Percentiles rank a stretch among this genome's conserved stretches.
These are phyloP conservation scores for Patagioenas fasciata DNA, from an alignment of 2,113 vertebrate genomes.

Conservation along the genomic window DNA sequence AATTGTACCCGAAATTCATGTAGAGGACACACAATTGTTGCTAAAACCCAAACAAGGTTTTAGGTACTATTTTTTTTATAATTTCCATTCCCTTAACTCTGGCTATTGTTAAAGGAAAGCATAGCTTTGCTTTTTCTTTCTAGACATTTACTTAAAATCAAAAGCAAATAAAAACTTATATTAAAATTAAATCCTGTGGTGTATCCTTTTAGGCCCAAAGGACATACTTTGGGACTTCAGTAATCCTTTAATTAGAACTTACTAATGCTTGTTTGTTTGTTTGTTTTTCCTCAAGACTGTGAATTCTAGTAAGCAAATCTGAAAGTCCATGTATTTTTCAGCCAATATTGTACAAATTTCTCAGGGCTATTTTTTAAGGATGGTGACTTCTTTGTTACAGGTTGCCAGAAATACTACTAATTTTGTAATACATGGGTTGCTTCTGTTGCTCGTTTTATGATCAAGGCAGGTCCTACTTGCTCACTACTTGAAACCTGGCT, in stretches of 20 bases:
- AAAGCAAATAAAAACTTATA: not conserved
- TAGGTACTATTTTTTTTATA: not conserved
- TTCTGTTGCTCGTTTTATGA: not conserved
- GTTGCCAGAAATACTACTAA: not conserved
- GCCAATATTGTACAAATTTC: not conserved
- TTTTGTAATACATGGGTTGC: not conserved
- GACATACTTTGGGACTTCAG: not conserved
- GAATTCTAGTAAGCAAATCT: not conserved
- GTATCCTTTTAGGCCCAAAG: not conserved
- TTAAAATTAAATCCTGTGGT: not conserved
- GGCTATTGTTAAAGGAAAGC: not conserved
- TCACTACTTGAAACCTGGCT: not conserved
- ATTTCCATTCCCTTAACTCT: not conserved
- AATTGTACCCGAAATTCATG: not conserved
- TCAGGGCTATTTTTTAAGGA: not conserved
- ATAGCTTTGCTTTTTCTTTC: not conserved
- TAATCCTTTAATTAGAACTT: not conserved
- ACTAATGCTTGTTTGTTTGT: not conserved
- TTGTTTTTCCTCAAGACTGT: not conserved
- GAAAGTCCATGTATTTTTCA: not conserved
- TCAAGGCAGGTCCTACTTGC: not conserved
- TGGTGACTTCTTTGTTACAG: not conserved
- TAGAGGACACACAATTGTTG: not conserved
- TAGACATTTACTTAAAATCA: not conserved
- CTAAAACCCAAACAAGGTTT: not conserved